Conservation (phyloP, 2,113 vertebrate genomes). For the Nipponia nippon region DNA sequence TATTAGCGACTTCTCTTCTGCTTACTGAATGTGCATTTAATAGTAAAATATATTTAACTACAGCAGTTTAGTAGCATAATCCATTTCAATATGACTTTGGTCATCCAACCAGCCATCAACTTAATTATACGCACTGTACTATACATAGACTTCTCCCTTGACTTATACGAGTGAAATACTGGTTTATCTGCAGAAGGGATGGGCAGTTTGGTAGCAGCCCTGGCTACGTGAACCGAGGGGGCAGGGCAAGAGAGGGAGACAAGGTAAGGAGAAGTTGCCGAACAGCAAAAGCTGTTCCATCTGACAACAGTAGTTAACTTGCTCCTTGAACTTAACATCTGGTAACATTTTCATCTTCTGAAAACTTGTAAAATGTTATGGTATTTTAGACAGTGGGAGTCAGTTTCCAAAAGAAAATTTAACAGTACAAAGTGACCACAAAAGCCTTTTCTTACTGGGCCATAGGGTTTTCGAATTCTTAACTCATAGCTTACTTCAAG, state of each 20-base stretch:
- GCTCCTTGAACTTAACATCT: slow-evolving; percentile 72
- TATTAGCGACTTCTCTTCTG: not conserved
- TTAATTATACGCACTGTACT: not conserved
- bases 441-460: slow-evolving; percentile 56
- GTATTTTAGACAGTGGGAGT: slow-evolving; percentile 64
- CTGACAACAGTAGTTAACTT: slow-evolving; percentile 59
- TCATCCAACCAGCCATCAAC: not conserved
- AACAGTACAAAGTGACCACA: slow-evolving; percentile 69
- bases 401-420: slow-evolving; percentile 65
- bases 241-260: not conserved
- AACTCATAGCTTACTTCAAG: slow-evolving; percentile 1
- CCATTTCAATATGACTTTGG: not conserved
- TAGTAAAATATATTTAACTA: not conserved
- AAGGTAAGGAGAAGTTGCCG: not conserved
- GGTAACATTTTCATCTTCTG: slow-evolving; percentile 75
- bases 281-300: slow-evolving; percentile 10
- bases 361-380: slow-evolving; percentile 72
- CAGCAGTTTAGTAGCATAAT: not conserved
- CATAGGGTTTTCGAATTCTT: slow-evolving; percentile 49
- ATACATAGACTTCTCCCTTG: not conserved
- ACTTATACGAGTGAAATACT: not conserved
- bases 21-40: not conserved
- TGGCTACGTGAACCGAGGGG: not conserved
- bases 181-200: not conserved
- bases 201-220: not conserved